Evolutionary conservation across 2,888 invertebrate genomes (phyloP).

Genomic region (Perithous albicinctus): DNA sequence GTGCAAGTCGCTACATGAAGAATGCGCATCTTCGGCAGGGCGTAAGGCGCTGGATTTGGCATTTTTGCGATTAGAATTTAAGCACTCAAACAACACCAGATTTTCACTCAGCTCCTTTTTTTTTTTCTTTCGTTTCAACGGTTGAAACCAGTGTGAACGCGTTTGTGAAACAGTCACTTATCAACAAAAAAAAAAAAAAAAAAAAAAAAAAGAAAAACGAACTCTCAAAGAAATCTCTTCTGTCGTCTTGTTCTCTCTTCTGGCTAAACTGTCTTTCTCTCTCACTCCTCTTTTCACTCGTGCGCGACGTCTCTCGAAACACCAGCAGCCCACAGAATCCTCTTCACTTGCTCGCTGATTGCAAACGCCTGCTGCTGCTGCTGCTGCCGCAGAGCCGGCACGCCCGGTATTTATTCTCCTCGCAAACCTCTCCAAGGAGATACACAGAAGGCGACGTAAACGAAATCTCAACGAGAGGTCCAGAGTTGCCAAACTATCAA

Average conservation of each 20-base stretch:
- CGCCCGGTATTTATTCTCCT: background rate
- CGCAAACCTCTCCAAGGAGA: background rate
- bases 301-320: conserved; percentile 3
- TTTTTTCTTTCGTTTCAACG: conserved; percentile 45
- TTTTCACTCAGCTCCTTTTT: background rate
- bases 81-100: background rate
- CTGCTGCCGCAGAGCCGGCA: background rate
- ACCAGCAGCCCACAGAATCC: conserved; percentile 7
- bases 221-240: conserved; percentile 22
- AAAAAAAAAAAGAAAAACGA: too few species aligned
- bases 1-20: conserved; percentile 44
- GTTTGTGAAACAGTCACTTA: background rate
- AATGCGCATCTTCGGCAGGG: conserved; percentile 62
- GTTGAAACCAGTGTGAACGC: conserved; percentile 20
- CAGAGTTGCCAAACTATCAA: background rate
- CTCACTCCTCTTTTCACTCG: conserved; percentile 41
- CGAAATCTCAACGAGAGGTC: background rate
- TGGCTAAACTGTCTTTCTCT: conserved; percentile 52
- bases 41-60: conserved; percentile 70
- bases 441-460: background rate
- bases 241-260: conserved; percentile 8
- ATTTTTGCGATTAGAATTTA: conserved; percentile 65
- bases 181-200: too few species aligned
- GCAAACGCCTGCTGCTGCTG: conserved; percentile 1
- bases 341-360: background rate